These are phyloP conservation scores for Nyctereutes procyonoides DNA, from an alignment of 2,113 vertebrate species.

Conservation along the genomic window DNA sequence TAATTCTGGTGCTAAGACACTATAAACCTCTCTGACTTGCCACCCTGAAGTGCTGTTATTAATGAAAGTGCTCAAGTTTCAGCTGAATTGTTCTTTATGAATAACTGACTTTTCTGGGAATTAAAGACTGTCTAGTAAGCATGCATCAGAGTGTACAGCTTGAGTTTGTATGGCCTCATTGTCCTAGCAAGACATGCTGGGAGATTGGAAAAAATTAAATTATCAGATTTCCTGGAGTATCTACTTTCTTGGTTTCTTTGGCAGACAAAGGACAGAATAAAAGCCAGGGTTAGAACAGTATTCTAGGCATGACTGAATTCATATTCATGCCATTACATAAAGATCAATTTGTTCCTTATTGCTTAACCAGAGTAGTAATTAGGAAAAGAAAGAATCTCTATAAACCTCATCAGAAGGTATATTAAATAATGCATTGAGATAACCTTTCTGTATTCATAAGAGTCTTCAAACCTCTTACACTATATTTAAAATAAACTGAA, in stretches of 20 bases:
- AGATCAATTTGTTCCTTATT: slow-evolving; percentile 73
- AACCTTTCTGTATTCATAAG: slow-evolving; percentile 59
- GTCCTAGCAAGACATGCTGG: slow-evolving; percentile 21
- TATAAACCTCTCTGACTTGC: background rate
- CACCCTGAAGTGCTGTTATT: background rate
- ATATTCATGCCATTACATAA: slow-evolving; percentile 59
- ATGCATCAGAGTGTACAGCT: background rate
- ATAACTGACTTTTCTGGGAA: slow-evolving; percentile 46
- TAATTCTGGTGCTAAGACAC: background rate
- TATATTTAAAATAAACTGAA: slow-evolving; percentile 67
- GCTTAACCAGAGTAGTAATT: slow-evolving; percentile 70
- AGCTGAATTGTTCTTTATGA: slow-evolving; percentile 19
- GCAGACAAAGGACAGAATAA: slow-evolving; percentile 43
- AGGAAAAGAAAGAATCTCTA: slow-evolving; percentile 65
- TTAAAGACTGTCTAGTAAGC: slow-evolving; percentile 52
- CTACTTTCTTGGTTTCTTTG: slow-evolving; percentile 62
- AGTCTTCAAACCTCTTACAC: slow-evolving; percentile 35
- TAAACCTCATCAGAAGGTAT: slow-evolving; percentile 57
- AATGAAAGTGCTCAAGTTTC: slow-evolving; percentile 25
- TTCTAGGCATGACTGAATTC: slow-evolving; percentile 65
- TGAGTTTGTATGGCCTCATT: background rate
- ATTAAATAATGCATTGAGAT: slow-evolving; percentile 71
- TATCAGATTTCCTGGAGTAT: slow-evolving; percentile 66
- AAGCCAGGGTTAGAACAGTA: slow-evolving; percentile 37
- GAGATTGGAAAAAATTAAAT: slow-evolving; percentile 60